Conservation (phyloP, 2,797 vertebrate species). For the Clarias platycephalus region DNA sequence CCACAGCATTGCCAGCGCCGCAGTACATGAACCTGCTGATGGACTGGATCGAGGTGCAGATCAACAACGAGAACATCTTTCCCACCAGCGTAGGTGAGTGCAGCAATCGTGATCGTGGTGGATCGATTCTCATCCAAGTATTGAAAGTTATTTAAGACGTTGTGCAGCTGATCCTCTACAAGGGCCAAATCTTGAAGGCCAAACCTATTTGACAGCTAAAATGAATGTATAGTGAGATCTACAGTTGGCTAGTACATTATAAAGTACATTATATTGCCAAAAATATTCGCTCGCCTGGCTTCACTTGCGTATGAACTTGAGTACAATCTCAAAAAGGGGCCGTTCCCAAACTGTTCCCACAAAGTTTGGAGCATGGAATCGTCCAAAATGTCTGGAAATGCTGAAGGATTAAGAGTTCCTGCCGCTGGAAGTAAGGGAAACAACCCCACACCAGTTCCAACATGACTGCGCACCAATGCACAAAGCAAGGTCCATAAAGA, state of each 20-base stretch:
- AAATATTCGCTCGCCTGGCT: too few species aligned
- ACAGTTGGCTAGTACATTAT: not conserved
- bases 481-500: too few species aligned
- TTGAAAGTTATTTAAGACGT: not conserved
- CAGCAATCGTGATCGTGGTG: not conserved
- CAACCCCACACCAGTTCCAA: too few species aligned
- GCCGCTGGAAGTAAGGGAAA: too few species aligned
- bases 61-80: constrained; percentile 83
- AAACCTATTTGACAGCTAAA: not conserved
- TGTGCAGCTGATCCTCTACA: not conserved
- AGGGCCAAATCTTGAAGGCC: not conserved
- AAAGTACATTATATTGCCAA: too few species aligned
- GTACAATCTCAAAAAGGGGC: too few species aligned
- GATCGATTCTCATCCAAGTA: not conserved
- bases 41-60: constrained; percentile 85
- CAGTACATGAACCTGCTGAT: constrained; percentile 85
- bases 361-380: too few species aligned
- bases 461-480: too few species aligned
- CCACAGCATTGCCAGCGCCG: constrained; percentile 79
- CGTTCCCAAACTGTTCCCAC: too few species aligned
- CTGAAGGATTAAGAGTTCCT: too few species aligned
- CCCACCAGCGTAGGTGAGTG: constrained; percentile 81
- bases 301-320: too few species aligned
- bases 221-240: not conserved
- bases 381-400: too few species aligned